phyloP scores from a whole-genome alignment of 53 echinoderm and acorn worm genomes.

The Arbacia lixula region DNA sequence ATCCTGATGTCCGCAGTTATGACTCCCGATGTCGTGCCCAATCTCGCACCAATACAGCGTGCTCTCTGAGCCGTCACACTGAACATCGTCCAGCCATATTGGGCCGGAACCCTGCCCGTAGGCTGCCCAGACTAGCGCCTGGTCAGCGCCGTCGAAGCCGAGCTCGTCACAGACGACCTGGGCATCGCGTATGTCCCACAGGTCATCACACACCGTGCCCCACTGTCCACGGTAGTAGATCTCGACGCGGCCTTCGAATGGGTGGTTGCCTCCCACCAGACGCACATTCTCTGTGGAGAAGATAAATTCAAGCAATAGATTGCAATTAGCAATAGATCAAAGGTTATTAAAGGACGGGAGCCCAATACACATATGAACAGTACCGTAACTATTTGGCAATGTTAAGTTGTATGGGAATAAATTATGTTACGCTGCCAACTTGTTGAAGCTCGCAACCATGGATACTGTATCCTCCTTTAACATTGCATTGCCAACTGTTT shows the following conservation, averaged over 20 bases:
- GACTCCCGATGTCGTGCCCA: background rate
- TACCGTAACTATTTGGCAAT: too few relatives aligned
- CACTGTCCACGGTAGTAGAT: background rate
- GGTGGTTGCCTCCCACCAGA: background rate
- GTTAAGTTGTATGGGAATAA: too few relatives aligned
- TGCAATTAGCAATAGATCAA: too few relatives aligned
- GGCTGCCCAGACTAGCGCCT: constrained; percentile 35
- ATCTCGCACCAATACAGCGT: background rate
- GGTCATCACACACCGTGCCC: constrained; percentile 39
- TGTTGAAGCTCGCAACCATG: too few relatives aligned
- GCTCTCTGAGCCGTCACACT: background rate
- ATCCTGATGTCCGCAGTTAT: constrained; percentile 21
- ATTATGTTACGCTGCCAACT: too few relatives aligned
- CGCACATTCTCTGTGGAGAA: constrained; percentile 6
- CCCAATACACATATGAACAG: too few relatives aligned
- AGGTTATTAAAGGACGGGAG: too few relatives aligned
- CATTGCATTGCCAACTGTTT: too few relatives aligned
- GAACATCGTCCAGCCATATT: constrained; percentile 20
- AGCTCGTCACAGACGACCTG: constrained; percentile 21
- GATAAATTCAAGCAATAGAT: too few relatives aligned
- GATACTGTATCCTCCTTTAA: too few relatives aligned
- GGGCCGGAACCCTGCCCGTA: constrained; percentile 1
- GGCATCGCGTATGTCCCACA: constrained; percentile 25
- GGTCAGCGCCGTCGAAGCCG: constrained; percentile 44
- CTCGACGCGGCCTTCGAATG: constrained; percentile 36